Evolutionary conservation across 2,113 vertebrate genomes (phyloP).

Genomic region (Labeo rohita): DNA sequence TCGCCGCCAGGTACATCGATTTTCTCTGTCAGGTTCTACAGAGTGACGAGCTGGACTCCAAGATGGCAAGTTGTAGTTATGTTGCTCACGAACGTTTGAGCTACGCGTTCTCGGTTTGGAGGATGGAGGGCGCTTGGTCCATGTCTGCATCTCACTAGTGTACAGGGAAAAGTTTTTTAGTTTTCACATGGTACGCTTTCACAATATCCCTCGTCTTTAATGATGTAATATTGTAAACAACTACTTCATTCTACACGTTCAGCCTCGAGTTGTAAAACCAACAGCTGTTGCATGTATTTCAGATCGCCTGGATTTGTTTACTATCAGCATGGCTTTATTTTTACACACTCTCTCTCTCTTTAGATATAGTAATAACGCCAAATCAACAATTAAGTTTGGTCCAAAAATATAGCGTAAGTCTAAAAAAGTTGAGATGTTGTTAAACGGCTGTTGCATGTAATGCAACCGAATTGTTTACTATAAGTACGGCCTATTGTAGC

Average conservation of each 20-base stretch:
- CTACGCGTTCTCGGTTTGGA: constrained; percentile 98
- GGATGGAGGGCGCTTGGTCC: constrained; percentile 98
- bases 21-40: constrained; percentile 97
- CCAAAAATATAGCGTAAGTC: neutral
- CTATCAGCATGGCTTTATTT: neutral
- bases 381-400: neutral
- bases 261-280: neutral
- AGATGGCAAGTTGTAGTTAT: constrained; percentile 97
- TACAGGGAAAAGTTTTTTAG: constrained; percentile 1
- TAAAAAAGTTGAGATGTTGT: neutral
- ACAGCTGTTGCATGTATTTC: neutral
- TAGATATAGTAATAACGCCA: neutral
- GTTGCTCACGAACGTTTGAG: constrained; percentile 96
- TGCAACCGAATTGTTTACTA: neutral
- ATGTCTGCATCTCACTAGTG: constrained; percentile 95
- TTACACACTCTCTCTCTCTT: neutral
- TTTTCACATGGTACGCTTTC: constrained; percentile 44
- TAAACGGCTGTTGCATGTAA: neutral
- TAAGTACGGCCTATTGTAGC: constrained; percentile 7
- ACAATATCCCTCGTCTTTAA: neutral
- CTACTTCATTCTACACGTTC: neutral
- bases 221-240: neutral
- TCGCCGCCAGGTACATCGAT: constrained; percentile 96
- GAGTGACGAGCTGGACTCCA: constrained; percentile 97
- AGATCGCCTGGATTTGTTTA: constrained; percentile 21